phyloP scores from a whole-genome alignment of 2,113 vertebrate species.

The Brachirus orientalis region DNA sequence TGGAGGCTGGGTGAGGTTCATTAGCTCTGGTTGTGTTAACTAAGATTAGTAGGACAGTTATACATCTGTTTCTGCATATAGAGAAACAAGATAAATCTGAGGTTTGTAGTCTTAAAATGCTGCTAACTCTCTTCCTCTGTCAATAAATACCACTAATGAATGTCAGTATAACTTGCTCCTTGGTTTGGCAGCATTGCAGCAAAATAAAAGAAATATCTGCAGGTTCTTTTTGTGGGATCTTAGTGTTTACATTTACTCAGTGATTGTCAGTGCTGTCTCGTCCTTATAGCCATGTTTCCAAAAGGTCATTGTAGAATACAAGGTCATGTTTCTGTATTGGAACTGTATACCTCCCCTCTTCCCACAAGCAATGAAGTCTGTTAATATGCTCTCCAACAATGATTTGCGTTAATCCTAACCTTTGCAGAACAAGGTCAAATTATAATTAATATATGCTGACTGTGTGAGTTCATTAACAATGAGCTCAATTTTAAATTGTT shows the following conservation, averaged over 20 bases:
- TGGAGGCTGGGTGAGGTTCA: slow-evolving; percentile 50
- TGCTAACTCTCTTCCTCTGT: background rate
- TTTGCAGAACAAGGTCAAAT: slow-evolving; percentile 48
- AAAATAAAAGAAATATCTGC: too few species aligned
- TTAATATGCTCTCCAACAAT: slow-evolving; percentile 40
- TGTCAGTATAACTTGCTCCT: too few species aligned
- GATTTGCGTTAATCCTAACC: slow-evolving; percentile 41
- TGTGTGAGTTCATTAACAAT: slow-evolving; percentile 55
- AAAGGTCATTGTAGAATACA: background rate
- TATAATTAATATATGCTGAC: slow-evolving; percentile 39
- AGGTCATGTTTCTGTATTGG: background rate
- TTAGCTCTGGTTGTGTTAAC: slow-evolving; percentile 56
- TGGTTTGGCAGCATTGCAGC: too few species aligned
- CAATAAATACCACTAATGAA: too few species aligned
- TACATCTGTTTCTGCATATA: background rate
- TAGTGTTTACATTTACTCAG: background rate
- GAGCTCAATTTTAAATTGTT: slow-evolving; percentile 28
- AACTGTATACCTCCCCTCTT: background rate
- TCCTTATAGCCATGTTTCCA: background rate
- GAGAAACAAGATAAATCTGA: background rate
- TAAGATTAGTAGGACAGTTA: slow-evolving; percentile 54
- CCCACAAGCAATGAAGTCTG: background rate
- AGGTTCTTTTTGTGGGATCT: too few species aligned
- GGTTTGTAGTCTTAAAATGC: background rate
- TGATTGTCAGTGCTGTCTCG: slow-evolving; percentile 3